Percentiles rank a stretch among this genome's conserved stretches.
Conservation (phyloP, 2,113 vertebrate species). For the Puffinus mauretanicus region DNA sequence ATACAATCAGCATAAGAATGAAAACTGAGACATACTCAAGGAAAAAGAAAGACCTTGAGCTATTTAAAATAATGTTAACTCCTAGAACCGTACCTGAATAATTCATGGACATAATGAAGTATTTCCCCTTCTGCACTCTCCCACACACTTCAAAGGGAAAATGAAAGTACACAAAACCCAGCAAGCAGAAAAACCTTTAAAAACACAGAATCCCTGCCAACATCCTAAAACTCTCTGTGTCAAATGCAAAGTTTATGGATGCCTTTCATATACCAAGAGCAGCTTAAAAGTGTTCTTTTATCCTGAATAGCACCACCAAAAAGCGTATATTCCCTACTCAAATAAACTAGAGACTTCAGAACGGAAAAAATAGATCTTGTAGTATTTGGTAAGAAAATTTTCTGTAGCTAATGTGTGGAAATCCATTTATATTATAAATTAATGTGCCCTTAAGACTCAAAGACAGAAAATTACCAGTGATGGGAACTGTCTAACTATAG, state of each 20-base stretch:
- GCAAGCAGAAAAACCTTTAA: constrained; percentile 43
- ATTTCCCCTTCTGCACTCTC: constrained; percentile 47
- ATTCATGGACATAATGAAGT: constrained; percentile 69
- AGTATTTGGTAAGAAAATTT: background rate
- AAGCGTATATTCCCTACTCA: background rate
- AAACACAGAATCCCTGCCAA: constrained; percentile 22
- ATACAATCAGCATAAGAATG: constrained; percentile 35
- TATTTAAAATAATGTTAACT: constrained; percentile 64
- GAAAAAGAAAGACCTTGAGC: constrained; percentile 61
- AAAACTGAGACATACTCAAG: constrained; percentile 43
- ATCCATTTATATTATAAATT: background rate
- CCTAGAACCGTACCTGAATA: constrained; percentile 56
- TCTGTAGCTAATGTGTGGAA: background rate
- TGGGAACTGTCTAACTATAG: background rate
- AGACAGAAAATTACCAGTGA: background rate
- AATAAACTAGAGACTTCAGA: background rate
- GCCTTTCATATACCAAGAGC: constrained; percentile 13
- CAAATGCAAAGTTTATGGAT: constrained; percentile 15
- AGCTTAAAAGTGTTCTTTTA: background rate
- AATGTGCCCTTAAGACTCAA: background rate
- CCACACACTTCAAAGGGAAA: constrained; percentile 64
- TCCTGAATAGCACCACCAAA: background rate
- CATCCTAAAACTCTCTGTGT: constrained; percentile 9
- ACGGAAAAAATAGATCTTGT: background rate
- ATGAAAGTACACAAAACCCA: constrained; percentile 44